Evolutionary conservation across 2,113 vertebrate species (phyloP).

Genomic region (Engystomops pustulosus): DNA sequence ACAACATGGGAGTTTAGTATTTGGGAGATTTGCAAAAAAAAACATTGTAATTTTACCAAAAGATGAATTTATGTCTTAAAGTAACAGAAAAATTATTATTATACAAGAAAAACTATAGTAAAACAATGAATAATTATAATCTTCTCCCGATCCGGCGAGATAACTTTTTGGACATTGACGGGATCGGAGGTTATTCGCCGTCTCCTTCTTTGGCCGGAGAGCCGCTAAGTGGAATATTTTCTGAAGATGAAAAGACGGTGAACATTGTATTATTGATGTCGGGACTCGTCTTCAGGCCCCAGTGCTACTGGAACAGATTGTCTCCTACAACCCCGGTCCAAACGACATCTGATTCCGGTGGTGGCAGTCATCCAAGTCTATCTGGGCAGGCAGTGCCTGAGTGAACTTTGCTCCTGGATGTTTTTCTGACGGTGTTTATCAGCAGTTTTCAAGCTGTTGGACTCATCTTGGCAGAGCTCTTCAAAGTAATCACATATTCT

Average conservation of each 20-base stretch:
- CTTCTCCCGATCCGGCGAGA: neutral
- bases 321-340: constrained; percentile 60
- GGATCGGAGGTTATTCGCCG: neutral
- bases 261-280: constrained; percentile 57
- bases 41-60: too few relatives aligned
- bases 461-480: constrained; percentile 65
- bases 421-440: constrained; percentile 65
- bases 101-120: too few relatives aligned
- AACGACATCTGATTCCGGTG: constrained; percentile 66
- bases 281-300: constrained; percentile 58
- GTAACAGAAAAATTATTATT: too few relatives aligned
- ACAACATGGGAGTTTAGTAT: too few relatives aligned
- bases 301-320: constrained; percentile 64
- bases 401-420: constrained; percentile 60
- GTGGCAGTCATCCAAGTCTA: constrained; percentile 69
- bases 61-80: too few relatives aligned
- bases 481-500: constrained; percentile 62
- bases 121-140: too few relatives aligned
- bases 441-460: constrained; percentile 66
- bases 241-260: constrained; percentile 55
- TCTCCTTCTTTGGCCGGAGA: neutral
- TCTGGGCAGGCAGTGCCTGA: constrained; percentile 65
- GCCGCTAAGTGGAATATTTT: neutral
- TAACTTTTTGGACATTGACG: neutral
- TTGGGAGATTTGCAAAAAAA: too few relatives aligned